A percentile compares a stretch with the other conserved stretches of the same genome.
Evolutionary conservation across 2,888 invertebrate genomes (phyloP).

Genomic region (Cactoblastis cactorum): DNA sequence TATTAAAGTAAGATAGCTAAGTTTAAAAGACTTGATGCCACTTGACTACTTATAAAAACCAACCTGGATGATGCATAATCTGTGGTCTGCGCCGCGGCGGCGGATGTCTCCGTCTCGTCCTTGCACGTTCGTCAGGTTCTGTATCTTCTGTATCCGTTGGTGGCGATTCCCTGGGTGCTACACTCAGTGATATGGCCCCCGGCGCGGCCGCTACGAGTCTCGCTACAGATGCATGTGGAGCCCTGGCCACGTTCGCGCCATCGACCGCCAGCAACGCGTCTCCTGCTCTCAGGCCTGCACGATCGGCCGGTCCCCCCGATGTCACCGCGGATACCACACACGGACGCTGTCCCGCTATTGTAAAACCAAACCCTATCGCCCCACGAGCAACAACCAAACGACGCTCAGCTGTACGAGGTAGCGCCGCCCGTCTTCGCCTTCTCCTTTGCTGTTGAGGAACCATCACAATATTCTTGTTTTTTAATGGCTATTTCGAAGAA

Average conservation of each 20-base stretch:
- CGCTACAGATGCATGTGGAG: constrained; percentile 96
- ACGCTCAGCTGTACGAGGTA: constrained; percentile 81
- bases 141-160: constrained; percentile 72
- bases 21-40: too few relatives aligned
- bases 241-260: constrained; percentile 93
- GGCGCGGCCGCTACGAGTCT: constrained; percentile 92
- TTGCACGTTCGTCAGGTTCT: constrained; percentile 65
- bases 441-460: constrained; percentile 72
- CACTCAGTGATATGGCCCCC: constrained; percentile 90
- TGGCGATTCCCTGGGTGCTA: constrained; percentile 80
- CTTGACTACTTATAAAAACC: not conserved
- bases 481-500: not conserved
- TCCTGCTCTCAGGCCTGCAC: constrained; percentile 93
- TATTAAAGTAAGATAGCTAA: too few relatives aligned
- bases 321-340: constrained; percentile 97
- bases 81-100: constrained; percentile 65
- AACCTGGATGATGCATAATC: constrained; percentile 64
- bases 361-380: constrained; percentile 96
- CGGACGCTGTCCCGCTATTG: constrained; percentile 97
- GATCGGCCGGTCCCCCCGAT: constrained; percentile 90
- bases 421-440: constrained; percentile 61
- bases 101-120: constrained; percentile 63
- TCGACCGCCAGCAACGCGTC: constrained; percentile 96
- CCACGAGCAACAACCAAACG: constrained; percentile 93
- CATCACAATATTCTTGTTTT: constrained; percentile 42